Evolutionary conservation across 1,140 invertebrate genomes (phyloP), one percentile per base, ranked within the genome.

Genomic region (Tetramorium alpestre): DNA sequence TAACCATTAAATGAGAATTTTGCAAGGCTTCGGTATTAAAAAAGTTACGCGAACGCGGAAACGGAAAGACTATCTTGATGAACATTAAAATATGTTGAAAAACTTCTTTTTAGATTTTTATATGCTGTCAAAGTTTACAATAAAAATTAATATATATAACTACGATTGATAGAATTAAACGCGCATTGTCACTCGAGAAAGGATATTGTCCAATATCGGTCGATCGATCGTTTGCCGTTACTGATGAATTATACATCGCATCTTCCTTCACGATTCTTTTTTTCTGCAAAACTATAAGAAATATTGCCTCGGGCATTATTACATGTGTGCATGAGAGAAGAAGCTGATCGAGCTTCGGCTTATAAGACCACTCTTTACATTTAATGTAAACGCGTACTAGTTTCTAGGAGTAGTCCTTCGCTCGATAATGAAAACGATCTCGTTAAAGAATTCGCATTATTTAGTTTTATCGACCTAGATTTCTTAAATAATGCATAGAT

Each of bases 391-490:
- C 90, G 82, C 73, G 90, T 90, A 65, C 90, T 76, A 91, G 73
- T 91, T 91, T 91, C 78, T 73, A 78, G 47, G 18, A 64, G 22
- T 75, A 90, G 89, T 91, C 87, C 87, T 91, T 91, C 87, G 75
- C 69, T 93, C 69, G 88, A 93, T 94, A 94, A 94, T 92, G 90
- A 92, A 94, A 91, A 82, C 76, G 58, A 33, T 69, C 77, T 70
- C 62, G 81, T 90, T 87, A 90, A 86, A 81, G 82, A 90, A 44
- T 80, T 85, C 49, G 80, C 87, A 82, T 90, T 90, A 82, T 82
- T 75, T 54, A 69, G 28, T 56, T 72, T 81, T 62, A 5, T 47
- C 54, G 54, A 60, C 56, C 80, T 75, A 3, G 11, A 84, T 84
- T 49, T 41, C 41, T 84, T 33, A 47, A 81, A 62, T 75, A n/a